phyloP scores from a whole-genome alignment of 2,888 invertebrate genomes.

The Boloria selene region DNA sequence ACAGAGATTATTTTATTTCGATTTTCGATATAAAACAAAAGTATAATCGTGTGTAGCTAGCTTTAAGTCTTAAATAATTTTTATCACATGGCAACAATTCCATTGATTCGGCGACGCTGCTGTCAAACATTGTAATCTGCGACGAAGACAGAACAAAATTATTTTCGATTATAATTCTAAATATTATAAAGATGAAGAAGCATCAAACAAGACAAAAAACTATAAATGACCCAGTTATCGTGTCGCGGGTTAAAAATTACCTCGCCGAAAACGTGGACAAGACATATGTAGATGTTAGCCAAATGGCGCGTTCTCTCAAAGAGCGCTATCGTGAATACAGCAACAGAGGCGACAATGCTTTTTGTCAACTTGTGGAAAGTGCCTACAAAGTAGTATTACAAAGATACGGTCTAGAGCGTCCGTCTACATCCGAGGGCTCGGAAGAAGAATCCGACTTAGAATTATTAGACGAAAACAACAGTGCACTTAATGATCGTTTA shows the following conservation, averaged over 20 bases:
- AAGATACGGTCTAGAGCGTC: constrained; percentile 85
- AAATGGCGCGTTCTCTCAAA: constrained; percentile 91
- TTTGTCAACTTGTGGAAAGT: constrained; percentile 88
- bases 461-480: constrained; percentile 90
- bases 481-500: constrained; percentile 84
- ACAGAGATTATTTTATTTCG: constrained; percentile 31
- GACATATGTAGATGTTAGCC: constrained; percentile 90
- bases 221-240: constrained; percentile 80
- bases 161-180: constrained; percentile 30
- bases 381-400: constrained; percentile 89
- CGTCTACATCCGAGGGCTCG: constrained; percentile 81
- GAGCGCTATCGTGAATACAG: constrained; percentile 88
- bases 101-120: constrained; percentile 65
- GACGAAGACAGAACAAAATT: constrained; percentile 46
- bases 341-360: constrained; percentile 90
- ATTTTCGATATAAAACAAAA: constrained; percentile 14
- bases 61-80: constrained; percentile 38
- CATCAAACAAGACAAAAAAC: constrained; percentile 76
- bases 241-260: constrained; percentile 86
- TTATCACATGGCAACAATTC: constrained; percentile 53
- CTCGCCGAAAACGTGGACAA: constrained; percentile 91
- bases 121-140: constrained; percentile 57
- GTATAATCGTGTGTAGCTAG: constrained; percentile 13
- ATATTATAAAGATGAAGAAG: constrained; percentile 68
- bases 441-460: constrained; percentile 86